Evolutionary conservation across 2,888 invertebrate species (phyloP).

Genomic region (Meteorus cinctellus): DNA sequence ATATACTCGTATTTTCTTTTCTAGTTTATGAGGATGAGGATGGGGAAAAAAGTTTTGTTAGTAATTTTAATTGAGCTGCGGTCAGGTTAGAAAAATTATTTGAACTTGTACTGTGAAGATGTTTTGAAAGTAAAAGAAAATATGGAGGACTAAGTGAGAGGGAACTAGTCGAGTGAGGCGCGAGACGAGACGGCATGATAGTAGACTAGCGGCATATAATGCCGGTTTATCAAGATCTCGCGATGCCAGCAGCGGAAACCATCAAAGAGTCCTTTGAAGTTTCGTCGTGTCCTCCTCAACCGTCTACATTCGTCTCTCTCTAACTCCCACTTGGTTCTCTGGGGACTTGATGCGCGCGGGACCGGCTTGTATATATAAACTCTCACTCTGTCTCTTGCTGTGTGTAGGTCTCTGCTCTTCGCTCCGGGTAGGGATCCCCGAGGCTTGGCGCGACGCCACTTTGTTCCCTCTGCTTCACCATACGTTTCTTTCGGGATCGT

Average conservation of each 20-base stretch:
- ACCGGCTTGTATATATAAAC: neutral
- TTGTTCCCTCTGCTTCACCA: conserved; percentile 51
- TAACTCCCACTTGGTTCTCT: conserved; percentile 39
- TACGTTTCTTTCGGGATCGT: conserved; percentile 48
- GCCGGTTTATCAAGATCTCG: conserved; percentile 71
- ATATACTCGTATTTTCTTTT: neutral
- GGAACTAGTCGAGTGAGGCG: conserved; percentile 42
- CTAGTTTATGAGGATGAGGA: neutral
- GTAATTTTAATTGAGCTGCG: conserved; percentile 14
- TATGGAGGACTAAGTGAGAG: neutral
- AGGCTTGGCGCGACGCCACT: conserved; percentile 45
- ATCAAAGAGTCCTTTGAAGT: conserved; percentile 72
- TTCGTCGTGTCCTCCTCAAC: conserved; percentile 66
- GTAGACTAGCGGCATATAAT: conserved; percentile 66
- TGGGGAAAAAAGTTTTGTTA: neutral
- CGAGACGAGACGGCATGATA: conserved; percentile 51
- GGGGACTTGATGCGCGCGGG: conserved; percentile 6
- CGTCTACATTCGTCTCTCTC: conserved; percentile 54
- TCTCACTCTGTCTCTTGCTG: conserved; percentile 12
- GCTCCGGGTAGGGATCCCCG: conserved; percentile 33
- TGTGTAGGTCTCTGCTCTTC: conserved; percentile 39
- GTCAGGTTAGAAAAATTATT: neutral
- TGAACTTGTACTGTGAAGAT: neutral
- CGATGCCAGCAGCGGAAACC: conserved; percentile 69
- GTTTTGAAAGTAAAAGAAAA: conserved; percentile 9